phyloP scores from a whole-genome alignment of 1,140 invertebrate genomes.

The Drosophila pachea region DNA sequence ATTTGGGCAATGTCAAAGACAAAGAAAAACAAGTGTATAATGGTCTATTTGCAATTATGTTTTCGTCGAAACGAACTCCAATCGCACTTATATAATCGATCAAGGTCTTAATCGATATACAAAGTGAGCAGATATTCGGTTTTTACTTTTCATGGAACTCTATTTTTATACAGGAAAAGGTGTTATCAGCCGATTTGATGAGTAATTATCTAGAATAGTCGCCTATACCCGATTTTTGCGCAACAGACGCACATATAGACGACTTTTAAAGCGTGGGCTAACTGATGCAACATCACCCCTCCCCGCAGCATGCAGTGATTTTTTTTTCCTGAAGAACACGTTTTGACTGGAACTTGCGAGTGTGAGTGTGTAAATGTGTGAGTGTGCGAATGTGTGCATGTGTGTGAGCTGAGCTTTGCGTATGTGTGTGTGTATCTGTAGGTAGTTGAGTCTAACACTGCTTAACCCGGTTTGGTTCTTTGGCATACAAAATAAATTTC shows the following conservation, averaged over 20 bases:
- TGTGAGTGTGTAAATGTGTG: background rate
- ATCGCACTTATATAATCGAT: slow-evolving; percentile 13
- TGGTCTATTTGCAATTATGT: background rate
- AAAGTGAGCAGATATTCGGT: no score
- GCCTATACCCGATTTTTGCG: no score
- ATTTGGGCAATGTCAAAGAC: slow-evolving; percentile 1
- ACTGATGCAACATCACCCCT: no score
- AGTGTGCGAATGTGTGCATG: background rate
- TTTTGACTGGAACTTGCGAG: background rate
- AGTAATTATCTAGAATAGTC: no score
- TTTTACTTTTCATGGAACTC: no score
- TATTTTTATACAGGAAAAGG: no score
- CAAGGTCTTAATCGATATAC: background rate
- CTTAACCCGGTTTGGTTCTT: no score
- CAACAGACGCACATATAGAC: no score
- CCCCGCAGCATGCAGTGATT: background rate
- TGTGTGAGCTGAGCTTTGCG: background rate
- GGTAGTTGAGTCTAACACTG: background rate
- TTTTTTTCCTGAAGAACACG: slow-evolving; percentile 4
- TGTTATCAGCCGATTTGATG: no score
- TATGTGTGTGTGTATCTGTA: background rate
- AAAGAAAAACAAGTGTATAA: background rate
- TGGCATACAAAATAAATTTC: no score
- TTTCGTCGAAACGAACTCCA: background rate
- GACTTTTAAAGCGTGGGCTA: no score